Evolutionary conservation across 2,113 vertebrate species (phyloP).

Genomic region (Anser brachyrhynchus): DNA sequence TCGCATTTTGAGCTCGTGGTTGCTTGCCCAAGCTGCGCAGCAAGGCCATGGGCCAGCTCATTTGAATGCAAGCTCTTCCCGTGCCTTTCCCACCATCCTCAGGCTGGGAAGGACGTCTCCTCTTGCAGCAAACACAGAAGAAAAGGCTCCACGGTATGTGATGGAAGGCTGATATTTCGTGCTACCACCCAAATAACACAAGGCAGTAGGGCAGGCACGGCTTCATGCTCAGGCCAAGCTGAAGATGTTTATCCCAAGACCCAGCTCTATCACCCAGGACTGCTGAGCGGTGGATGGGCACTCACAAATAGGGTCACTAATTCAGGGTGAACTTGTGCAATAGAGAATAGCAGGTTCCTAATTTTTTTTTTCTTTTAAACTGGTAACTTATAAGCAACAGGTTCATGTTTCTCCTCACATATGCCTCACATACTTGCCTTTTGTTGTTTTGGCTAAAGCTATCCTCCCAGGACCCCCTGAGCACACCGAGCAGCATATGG

Average conservation of each 20-base stretch:
- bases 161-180: background rate
- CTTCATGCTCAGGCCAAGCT: background rate
- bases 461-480: slow-evolving; percentile 42
- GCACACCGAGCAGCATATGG: slow-evolving; percentile 64
- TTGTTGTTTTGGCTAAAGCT: slow-evolving; percentile 62
- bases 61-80: background rate
- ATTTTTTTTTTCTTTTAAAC: background rate
- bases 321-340: rapidly evolving
- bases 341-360: background rate
- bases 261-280: background rate
- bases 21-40: background rate
- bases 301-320: background rate
- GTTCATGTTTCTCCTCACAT: slow-evolving; percentile 54
- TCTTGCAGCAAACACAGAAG: background rate
- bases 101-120: background rate
- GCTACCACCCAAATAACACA: background rate
- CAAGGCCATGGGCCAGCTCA: background rate
- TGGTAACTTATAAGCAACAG: slow-evolving; percentile 55
- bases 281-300: background rate
- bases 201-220: background rate
- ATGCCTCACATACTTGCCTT: slow-evolving; percentile 56
- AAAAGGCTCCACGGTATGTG: background rate
- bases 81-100: background rate
- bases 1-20: background rate
- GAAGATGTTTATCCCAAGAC: background rate